Evolutionary conservation across 2,888 invertebrate species (phyloP), one percentile per base, ranked within the genome.

Genomic region (Meliscaeva auricollis): DNA sequence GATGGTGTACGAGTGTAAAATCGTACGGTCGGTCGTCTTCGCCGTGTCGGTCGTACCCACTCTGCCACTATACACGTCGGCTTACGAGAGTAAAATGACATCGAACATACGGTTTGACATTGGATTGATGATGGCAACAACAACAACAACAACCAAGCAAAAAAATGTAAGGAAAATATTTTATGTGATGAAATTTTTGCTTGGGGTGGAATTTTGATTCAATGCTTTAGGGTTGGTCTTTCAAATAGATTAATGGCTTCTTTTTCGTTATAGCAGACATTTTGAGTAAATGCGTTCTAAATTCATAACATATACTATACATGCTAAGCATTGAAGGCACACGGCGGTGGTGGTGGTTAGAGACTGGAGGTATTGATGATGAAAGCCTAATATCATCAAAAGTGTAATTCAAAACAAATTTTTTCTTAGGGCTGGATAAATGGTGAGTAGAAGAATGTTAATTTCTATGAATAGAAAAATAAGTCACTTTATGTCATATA

Each of bases 111-210:
- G 35, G 73, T 56, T 56, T 78, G 77, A 69, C 73, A 83, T 60
- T 78, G 73, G 78, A 83, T 78, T 83, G 78, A 83, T 78, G 38
- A 9, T 56, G 64, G 54, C 41, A 46, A 73, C 64, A 66, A 46
- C n/a, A n/a, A n/a, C n/a, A n/a, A n/a, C n/a, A 64, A 13, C 1
- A 38, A 41, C 8, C n/a, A n/a, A 17, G 7, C 3, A 58, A 13
- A 15, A 17, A 46, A 17, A 7, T 9, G 11, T 38, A 46, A 17
- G 6, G 6, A 13, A 20, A 60, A 62, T 46, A 62, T 46, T 64
- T 32, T 64, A 64, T 46, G 13, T 13, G 30, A 64, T 46, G 64
- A 64, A 62, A 46, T 30, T 64, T 48, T 46, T 17, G 11, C 30
- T 20, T 11, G 11, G 46, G 64, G 62, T 30, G 44, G 30, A 30